These are phyloP conservation scores for Caerostris extrusa DNA, from an alignment of 1,140 invertebrate genomes.

Conservation along the genomic window DNA sequence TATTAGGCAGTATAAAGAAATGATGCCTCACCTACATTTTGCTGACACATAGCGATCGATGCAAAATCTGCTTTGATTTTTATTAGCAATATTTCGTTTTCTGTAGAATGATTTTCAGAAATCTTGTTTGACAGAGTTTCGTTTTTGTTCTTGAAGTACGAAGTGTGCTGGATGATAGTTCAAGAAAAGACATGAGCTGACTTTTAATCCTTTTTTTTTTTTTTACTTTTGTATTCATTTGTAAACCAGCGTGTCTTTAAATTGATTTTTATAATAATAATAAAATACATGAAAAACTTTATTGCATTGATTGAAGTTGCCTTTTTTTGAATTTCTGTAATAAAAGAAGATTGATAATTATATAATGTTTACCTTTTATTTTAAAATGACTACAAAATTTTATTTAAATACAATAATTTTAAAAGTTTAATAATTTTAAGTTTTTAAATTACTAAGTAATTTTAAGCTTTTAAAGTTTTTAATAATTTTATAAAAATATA, in stretches of 20 bases:
- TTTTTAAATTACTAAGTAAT: too few species aligned
- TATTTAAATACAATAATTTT: too few species aligned
- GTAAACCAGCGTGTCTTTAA: not conserved
- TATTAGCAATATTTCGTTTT: conserved; percentile 19
- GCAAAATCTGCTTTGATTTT: conserved; percentile 65
- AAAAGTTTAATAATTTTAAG: too few species aligned
- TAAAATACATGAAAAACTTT: too few species aligned
- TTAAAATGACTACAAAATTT: too few species aligned
- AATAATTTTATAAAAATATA: too few species aligned
- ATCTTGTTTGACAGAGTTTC: conserved; percentile 6
- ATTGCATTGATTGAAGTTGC: too few species aligned
- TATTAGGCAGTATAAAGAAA: conserved; percentile 20
- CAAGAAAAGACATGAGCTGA: conserved; percentile 24
- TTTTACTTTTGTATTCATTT: not conserved
- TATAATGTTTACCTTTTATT: too few species aligned
- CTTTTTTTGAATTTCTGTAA: too few species aligned
- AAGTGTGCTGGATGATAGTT: conserved; percentile 57
- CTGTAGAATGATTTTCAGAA: not conserved
- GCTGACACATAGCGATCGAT: conserved; percentile 54
- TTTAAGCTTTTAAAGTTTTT: too few species aligned
- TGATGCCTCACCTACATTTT: conserved; percentile 49
- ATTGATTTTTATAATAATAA: too few species aligned
- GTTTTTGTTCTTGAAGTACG: conserved; percentile 47
- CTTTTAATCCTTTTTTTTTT: conserved; percentile 8
- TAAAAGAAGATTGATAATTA: too few species aligned